These are phyloP conservation scores for Aphaenogaster rudis DNA, from an alignment of 1,140 invertebrate genomes.

Conservation along the genomic window DNA sequence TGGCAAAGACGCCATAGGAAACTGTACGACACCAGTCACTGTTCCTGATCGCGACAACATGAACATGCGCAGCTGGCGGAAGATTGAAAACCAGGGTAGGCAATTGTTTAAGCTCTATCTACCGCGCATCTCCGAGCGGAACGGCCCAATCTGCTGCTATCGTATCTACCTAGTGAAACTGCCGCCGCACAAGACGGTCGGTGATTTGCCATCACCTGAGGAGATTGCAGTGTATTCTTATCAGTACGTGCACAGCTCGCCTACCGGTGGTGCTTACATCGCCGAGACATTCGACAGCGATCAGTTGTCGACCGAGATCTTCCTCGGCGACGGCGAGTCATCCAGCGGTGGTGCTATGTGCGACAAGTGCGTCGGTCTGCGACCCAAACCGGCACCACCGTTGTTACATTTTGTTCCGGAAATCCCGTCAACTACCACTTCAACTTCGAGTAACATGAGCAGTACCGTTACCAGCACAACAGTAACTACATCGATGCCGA, in stretches of 20 bases:
- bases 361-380: conserved; percentile 86
- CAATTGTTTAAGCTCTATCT: conserved; percentile 91
- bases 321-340: conserved; percentile 90
- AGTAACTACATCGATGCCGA: conserved; percentile 41
- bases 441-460: conserved; percentile 51
- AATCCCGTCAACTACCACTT: conserved; percentile 66
- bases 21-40: conserved; percentile 91
- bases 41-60: conserved; percentile 90
- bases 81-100: conserved; percentile 89
- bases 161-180: conserved; percentile 93
- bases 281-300: conserved; percentile 93
- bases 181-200: conserved; percentile 89
- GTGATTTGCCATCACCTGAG: conserved; percentile 90
- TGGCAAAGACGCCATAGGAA: conserved; percentile 88
- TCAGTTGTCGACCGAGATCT: conserved; percentile 88
- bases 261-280: conserved; percentile 91
- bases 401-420: conserved; percentile 82
- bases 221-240: conserved; percentile 91
- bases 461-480: conserved; percentile 72
- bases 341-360: conserved; percentile 85
- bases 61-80: conserved; percentile 90
- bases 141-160: conserved; percentile 95
- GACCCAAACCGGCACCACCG: conserved; percentile 84
- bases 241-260: conserved; percentile 90
- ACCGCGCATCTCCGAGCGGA: conserved; percentile 93